These are phyloP conservation scores for Caenorhabditis panamensis DNA, from an alignment of 2,888 invertebrate genomes.

Conservation along the genomic window DNA sequence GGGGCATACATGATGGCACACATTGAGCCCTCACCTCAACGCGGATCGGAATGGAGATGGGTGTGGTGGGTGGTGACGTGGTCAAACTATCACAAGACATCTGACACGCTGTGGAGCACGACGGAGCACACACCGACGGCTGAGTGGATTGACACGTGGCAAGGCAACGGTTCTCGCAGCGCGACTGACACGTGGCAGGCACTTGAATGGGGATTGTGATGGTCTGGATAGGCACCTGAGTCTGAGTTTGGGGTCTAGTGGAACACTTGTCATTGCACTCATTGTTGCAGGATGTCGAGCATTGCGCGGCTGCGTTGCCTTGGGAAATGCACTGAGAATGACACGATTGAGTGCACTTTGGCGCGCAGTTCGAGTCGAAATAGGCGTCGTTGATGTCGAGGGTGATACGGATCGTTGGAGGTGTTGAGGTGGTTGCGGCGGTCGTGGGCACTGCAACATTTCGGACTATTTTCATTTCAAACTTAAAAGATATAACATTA, in stretches of 20 bases:
- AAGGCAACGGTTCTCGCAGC: conserved; percentile 60
- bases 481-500: neutral
- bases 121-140: conserved; percentile 55
- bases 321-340: conserved; percentile 69
- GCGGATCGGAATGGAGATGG: conserved; percentile 14
- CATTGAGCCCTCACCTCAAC: conserved; percentile 57
- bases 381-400: conserved; percentile 69
- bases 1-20: conserved; percentile 57
- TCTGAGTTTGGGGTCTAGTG: conserved; percentile 30
- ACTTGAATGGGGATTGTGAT: conserved; percentile 19
- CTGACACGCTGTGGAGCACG: conserved; percentile 65
- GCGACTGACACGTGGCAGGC: conserved; percentile 54
- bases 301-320: conserved; percentile 63
- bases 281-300: conserved; percentile 61
- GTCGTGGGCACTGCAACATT: conserved; percentile 25
- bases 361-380: conserved; percentile 65
- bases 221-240: conserved; percentile 26
- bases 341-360: conserved; percentile 66
- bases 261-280: conserved; percentile 62
- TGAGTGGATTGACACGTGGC: conserved; percentile 40
- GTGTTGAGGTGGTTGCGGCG: conserved; percentile 21
- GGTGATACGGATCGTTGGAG: conserved; percentile 62
- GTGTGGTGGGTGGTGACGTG: conserved; percentile 7
- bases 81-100: conserved; percentile 52
- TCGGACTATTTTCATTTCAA: neutral